A percentile compares a stretch with the other conserved stretches of the same genome.
Conservation (phyloP, 2,797 vertebrate species). For the Malurus splendens region DNA sequence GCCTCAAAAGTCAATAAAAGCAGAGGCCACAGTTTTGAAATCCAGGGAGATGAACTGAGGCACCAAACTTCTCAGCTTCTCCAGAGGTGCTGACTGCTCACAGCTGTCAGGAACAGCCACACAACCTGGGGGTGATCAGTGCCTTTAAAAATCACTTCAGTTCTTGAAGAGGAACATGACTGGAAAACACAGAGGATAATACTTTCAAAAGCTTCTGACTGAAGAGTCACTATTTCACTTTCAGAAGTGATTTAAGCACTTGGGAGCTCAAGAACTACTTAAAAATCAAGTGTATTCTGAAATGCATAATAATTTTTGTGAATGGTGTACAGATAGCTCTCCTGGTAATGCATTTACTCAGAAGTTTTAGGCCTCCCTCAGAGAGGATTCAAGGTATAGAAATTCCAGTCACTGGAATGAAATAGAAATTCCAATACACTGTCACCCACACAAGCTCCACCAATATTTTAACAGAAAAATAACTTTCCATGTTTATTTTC, state of each 20-base stretch:
- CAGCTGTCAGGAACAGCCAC: not conserved
- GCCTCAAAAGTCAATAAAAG: conserved; percentile 15
- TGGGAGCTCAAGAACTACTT: not conserved
- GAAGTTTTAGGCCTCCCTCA: not conserved
- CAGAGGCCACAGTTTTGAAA: not conserved
- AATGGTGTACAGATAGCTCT: not conserved
- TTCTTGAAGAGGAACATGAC: not conserved
- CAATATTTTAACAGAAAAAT: not conserved
- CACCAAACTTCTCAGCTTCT: not conserved
- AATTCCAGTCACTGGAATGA: not conserved
- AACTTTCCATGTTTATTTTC: not conserved
- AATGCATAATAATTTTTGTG: not conserved
- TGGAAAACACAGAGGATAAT: not conserved
- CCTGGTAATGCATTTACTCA: not conserved
- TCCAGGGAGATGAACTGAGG: not conserved
- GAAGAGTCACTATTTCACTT: not conserved
- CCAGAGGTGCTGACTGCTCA: not conserved
- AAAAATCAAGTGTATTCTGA: not conserved
- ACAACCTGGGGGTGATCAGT: not conserved
- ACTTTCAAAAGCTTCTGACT: not conserved
- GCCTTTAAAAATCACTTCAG: not conserved
- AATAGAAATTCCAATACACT: not conserved
- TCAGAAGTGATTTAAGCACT: not conserved
- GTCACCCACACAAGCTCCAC: not conserved
- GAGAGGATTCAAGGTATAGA: not conserved